Evolutionary conservation across 2,113 vertebrate species (phyloP), one percentile per base, ranked within the genome.

Genomic region (Limnothrissa miodon): DNA sequence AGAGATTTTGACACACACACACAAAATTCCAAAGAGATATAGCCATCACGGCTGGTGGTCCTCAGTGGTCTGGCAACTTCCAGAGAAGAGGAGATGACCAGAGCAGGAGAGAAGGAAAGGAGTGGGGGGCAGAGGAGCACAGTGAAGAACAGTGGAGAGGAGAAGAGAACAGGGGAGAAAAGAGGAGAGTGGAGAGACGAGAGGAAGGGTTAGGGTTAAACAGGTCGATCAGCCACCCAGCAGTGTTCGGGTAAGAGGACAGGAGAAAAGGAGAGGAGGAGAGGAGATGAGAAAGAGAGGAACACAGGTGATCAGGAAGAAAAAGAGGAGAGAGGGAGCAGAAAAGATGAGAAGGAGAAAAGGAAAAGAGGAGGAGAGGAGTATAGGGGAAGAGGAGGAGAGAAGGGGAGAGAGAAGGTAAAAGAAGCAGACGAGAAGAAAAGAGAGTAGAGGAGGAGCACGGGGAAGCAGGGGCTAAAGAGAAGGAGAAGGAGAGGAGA

Each of bases 31-130:
- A 25, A 4, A 39, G 78, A 79, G 78, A 83, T 80, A 83, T 82
- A 87, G 82, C 74, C 23, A 21, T 85, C 87, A 44, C 88, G 89
- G 91, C 91, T 91, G 92, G 90, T 89, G 92, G 92, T 93, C 91
- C 87, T 92, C 90, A 91, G 89, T 36, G 0, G 29, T 90, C 89
- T 83, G 89, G 59, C 90, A 91, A 90, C 87, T 78, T 87, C 81
- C 86, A 85, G 88, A 89, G 85, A 91, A 85, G 78, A 87, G 88
- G 62, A 33, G 86, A 79, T 85, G 79, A 81, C 29, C 44, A 56
- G 53, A 56, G 23, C 2, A 21, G 13, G 56, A 59, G 56, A 9
- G n/a, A n/a, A 59, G 56, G 10, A 25, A n/a, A 59, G 56, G 7
- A n/a, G 23, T n/a, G 56, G 56, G n/a, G n/a, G n/a, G n/a, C n/a